Evolutionary conservation across 1,140 invertebrate species (phyloP).

Genomic region (Hetaerina americana): DNA sequence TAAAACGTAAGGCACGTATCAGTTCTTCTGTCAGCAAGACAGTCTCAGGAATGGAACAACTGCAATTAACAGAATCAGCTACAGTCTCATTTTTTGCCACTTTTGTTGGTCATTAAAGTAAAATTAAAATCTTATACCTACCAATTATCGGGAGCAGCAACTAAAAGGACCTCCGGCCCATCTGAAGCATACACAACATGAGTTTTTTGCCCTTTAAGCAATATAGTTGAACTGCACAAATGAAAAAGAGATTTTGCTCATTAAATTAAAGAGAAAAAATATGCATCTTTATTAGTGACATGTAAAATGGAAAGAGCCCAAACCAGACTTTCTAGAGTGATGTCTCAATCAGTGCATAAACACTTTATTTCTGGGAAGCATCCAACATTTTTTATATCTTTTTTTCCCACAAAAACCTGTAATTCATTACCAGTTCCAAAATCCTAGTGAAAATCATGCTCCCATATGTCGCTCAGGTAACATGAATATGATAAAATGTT

Average conservation of each 20-base stretch:
- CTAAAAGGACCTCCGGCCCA: constrained; percentile 38
- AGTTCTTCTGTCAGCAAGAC: constrained; percentile 32
- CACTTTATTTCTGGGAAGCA: no score
- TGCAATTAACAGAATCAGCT: constrained; percentile 34
- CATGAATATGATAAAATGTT: no score
- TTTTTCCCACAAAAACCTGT: no score
- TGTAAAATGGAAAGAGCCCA: no score
- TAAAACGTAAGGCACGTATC: constrained; percentile 35
- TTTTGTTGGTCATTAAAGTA: constrained; percentile 31
- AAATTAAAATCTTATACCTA: constrained; percentile 19
- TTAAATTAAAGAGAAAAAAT: background rate
- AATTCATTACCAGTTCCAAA: no score
- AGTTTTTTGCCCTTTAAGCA: constrained; percentile 34
- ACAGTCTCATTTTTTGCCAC: constrained; percentile 29
- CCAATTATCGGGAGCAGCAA: constrained; percentile 33
- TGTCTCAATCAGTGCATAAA: no score
- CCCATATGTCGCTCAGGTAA: no score
- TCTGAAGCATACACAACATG: constrained; percentile 41
- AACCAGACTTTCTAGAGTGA: no score
- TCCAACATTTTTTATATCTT: no score
- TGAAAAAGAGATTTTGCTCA: background rate
- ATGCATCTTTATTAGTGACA: no score
- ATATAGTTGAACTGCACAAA: constrained; percentile 34
- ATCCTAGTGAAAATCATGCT: no score
- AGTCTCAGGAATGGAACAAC: constrained; percentile 34